Evolutionary conservation across 2,797 vertebrate genomes (phyloP), one percentile per base, ranked within the genome.

Genomic region (Eulemur mongoz): DNA sequence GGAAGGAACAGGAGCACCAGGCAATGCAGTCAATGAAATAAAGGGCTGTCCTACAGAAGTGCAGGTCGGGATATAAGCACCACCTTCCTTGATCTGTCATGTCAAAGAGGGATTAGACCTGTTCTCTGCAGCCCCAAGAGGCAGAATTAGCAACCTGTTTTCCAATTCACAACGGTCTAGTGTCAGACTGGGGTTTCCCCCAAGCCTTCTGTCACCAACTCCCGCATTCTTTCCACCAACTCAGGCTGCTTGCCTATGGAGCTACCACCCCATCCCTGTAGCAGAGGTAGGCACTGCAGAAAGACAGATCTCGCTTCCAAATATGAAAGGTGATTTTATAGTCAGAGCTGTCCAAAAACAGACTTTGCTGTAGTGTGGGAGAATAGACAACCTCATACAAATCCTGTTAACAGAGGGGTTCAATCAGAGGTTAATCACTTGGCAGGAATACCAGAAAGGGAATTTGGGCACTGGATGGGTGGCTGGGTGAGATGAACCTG

Each of bases 351-450:
- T 59, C 83, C 87, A 81, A 75, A 93, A 59, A 84, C 18, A 92
- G 35, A 69, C n/a, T 63, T n/a, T 30, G 13, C 52, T 67, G 1
- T 27, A 82, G 40, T 18, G 1, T 43, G 69, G 43, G 45, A 90
- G 50, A 40, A 78, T 4, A 92, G 57, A 87, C 80, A 27, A 88
- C 40, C 87, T 87, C 90, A 87, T 45, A 94, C 35, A 95, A 93
- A 95, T 57, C 70, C 93, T 61, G 32, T 78, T 48, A 88, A 94
- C 48, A 85, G 20, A 87, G 80, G 27, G 76, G 75, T 86, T 95
- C 90, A 78, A 80, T 25, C 22, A 45, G 79, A 91, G 83, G 79
- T 89, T 92, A 84, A 96, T 40, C 4, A 0, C 76, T 93, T 76
- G 70, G 45, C 75, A 96, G 82, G 82, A 91, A 76, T 40, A 75